Base-by-base conservation (phyloP, 2,797 vertebrate genomes). In the Microcaecilia unicolor region DNA sequence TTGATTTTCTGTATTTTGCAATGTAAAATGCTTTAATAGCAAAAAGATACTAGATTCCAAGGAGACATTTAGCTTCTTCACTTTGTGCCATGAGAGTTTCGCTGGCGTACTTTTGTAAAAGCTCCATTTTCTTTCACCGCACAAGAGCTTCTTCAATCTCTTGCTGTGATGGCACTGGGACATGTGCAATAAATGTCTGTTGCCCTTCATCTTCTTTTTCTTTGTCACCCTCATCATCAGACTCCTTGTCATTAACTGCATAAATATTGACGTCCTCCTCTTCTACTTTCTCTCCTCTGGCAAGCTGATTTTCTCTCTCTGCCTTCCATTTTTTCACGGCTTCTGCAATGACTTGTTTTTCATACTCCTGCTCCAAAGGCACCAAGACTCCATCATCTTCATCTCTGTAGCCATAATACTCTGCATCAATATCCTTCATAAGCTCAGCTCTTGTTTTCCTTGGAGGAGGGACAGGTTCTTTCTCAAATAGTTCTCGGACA, bases 111-210 rank as follows among this genome's bases (percentile, higher is more conserved):
- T 93, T 95, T 65, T 94, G 88, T 14, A 98, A 64, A 24, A 97
- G 56, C 53, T 98, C 95, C 92, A 96, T 97, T 80, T 98, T 98
- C 77, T 95, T 98, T 51, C 92, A 85, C 27, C 90, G 74, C 6
- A 98, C 87, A 15, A 98, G 80, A 11, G 93, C 94, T 61, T 93
- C 92, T 61, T 97, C 93, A 10, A 97, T 91, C 93, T 98, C n/a
- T n/a, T n/a, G n/a, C n/a, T n/a, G n/a, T n/a, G n/a, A n/a, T n/a
- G n/a, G n/a, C n/a, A n/a, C n/a, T n/a, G n/a, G n/a, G n/a, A n/a
- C n/a, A n/a, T n/a, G n/a, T n/a, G n/a, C n/a, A n/a, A n/a, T n/a
- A n/a, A n/a, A n/a, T n/a, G n/a, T n/a, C n/a, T n/a, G n/a, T n/a
- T n/a, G n/a, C n/a, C n/a, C n/a, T n/a, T n/a, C n/a, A n/a, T n/a